These are phyloP conservation scores for Forbesichthys papilliferus DNA, from an alignment of 2,113 vertebrate species.

Conservation along the genomic window DNA sequence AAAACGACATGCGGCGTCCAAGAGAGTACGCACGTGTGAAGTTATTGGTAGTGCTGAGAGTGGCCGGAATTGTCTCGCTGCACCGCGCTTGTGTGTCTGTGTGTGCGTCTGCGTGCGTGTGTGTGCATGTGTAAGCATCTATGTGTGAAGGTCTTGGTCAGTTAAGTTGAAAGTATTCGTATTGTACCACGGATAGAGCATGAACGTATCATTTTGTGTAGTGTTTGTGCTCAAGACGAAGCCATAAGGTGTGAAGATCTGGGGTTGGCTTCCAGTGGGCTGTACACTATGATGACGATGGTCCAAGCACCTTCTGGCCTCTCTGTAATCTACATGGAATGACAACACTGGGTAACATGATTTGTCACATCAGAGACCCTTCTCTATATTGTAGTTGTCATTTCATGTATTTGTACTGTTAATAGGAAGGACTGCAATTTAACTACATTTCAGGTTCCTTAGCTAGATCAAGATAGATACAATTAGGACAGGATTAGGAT, in stretches of 20 bases:
- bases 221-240: background rate
- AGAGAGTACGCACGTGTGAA: background rate
- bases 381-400: constrained; percentile 70
- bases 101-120: too few relatives aligned
- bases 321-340: constrained; percentile 65
- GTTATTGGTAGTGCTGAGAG: too few relatives aligned
- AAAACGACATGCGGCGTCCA: constrained; percentile 35
- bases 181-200: constrained; percentile 9
- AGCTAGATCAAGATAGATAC: constrained; percentile 24
- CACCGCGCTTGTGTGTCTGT: background rate
- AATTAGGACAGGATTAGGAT: background rate
- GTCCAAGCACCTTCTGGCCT: constrained; percentile 62
- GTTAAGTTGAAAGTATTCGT: background rate
- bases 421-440: constrained; percentile 78
- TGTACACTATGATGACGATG: constrained; percentile 13
- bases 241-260: background rate
- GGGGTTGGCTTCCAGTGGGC: background rate
- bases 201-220: background rate
- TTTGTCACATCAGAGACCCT: constrained; percentile 37
- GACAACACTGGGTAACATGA: constrained; percentile 63
- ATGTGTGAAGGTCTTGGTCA: constrained; percentile 14
- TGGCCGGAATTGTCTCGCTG: constrained; percentile 6
- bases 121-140: too few relatives aligned
- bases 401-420: constrained; percentile 71
- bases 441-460: constrained; percentile 70